Percentiles rank a stretch among this genome's conserved stretches.
phyloP scores from a whole-genome alignment of 1,140 invertebrate genomes.

The Penaeus indicus region DNA sequence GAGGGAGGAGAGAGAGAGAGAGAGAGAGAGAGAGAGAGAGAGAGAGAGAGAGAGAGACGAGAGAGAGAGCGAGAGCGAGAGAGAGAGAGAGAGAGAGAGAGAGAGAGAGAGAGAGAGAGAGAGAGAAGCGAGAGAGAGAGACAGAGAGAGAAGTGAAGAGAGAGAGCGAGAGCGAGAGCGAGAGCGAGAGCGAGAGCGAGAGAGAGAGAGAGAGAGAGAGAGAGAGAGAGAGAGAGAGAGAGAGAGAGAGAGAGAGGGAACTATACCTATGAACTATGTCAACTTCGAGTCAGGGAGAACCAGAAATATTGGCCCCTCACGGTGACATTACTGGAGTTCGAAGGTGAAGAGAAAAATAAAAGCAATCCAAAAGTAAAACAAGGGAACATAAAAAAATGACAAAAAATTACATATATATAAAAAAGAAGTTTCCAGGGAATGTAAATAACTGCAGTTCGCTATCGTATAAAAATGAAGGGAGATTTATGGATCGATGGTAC shows the following conservation, averaged over 20 bases:
- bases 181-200: background rate
- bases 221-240: conserved; percentile 20
- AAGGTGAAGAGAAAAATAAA: too few species aligned
- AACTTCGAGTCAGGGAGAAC: background rate
- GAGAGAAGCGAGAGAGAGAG: too few species aligned
- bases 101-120: background rate
- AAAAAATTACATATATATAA: background rate
- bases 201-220: too few species aligned
- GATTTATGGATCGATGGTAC: too few species aligned
- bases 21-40: background rate
- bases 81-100: background rate
- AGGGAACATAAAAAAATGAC: background rate
- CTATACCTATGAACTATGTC: background rate
- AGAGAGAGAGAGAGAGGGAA: background rate
- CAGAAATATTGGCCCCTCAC: background rate
- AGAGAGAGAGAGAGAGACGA: background rate
- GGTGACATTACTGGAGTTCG: too few species aligned
- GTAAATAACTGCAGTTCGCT: too few species aligned
- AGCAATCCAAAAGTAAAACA: too few species aligned
- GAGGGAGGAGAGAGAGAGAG: background rate
- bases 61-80: background rate
- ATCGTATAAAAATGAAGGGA: too few species aligned
- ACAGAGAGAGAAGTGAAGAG: background rate
- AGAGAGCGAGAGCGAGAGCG: background rate
- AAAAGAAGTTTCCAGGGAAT: too few species aligned